Conservation (phyloP, 2,797 vertebrate species). For the Molothrus aeneus region DNA sequence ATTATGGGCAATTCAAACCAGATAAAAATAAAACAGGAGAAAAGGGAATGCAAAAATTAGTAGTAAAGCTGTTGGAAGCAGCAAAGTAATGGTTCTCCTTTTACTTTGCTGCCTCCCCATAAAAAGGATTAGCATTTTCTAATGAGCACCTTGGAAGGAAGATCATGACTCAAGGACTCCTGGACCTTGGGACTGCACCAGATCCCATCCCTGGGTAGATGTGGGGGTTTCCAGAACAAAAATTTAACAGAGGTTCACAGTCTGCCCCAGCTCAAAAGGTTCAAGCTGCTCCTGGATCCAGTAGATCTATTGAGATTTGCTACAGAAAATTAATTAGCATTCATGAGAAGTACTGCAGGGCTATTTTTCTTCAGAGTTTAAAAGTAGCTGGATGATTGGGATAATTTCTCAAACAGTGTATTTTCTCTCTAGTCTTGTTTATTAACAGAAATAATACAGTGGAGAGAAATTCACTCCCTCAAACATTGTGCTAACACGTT, state of each 20-base stretch:
- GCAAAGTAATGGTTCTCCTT: neutral
- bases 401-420: neutral
- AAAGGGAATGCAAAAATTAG: neutral
- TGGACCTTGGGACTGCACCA: neutral
- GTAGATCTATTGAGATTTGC: neutral
- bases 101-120: neutral
- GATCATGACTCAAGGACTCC: neutral
- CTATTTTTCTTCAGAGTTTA: neutral
- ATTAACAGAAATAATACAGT: neutral
- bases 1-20: neutral
- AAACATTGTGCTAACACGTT: neutral
- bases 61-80: neutral
- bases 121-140: neutral
- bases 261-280: neutral
- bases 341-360: neutral
- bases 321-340: neutral
- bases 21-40: neutral
- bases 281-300: neutral
- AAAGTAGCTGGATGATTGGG: neutral
- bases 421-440: neutral
- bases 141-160: neutral
- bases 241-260: neutral
- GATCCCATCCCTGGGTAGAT: neutral
- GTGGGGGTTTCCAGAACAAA: neutral
- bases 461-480: neutral